These are phyloP conservation scores for Patagioenas fasciata DNA, from an alignment of 2,113 vertebrate genomes.

Conservation along the genomic window DNA sequence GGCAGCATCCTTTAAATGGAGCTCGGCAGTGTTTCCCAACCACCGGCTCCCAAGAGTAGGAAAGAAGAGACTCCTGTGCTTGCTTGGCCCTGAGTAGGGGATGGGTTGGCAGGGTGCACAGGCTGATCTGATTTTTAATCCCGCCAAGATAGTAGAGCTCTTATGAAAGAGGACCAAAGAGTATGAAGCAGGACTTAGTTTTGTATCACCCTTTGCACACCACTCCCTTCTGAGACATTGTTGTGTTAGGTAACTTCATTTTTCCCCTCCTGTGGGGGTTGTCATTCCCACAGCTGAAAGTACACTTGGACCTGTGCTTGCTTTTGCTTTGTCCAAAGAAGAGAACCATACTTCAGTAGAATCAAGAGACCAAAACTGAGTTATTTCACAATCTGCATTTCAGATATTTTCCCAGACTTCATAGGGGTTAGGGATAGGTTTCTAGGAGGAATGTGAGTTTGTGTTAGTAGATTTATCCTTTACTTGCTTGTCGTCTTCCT, in stretches of 20 bases:
- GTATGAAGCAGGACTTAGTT: background rate
- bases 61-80: conserved; percentile 2
- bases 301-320: background rate
- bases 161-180: background rate
- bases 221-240: background rate
- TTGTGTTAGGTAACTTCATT: background rate
- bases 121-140: background rate
- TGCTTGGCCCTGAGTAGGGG: background rate
- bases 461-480: background rate
- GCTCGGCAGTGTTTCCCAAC: background rate
- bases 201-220: background rate
- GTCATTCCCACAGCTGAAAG: background rate
- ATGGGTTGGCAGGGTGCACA: background rate
- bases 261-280: background rate
- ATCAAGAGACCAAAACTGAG: background rate
- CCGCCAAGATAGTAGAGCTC: background rate
- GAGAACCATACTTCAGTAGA: fast-evolving
- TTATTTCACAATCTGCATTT: background rate
- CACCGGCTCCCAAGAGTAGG: background rate
- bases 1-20: background rate
- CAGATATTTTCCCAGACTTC: background rate
- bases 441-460: background rate
- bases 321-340: background rate
- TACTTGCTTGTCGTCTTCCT: background rate
- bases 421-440: background rate